Conservation (phyloP, 2,888 invertebrate species). For the Desoria tigrina region DNA sequence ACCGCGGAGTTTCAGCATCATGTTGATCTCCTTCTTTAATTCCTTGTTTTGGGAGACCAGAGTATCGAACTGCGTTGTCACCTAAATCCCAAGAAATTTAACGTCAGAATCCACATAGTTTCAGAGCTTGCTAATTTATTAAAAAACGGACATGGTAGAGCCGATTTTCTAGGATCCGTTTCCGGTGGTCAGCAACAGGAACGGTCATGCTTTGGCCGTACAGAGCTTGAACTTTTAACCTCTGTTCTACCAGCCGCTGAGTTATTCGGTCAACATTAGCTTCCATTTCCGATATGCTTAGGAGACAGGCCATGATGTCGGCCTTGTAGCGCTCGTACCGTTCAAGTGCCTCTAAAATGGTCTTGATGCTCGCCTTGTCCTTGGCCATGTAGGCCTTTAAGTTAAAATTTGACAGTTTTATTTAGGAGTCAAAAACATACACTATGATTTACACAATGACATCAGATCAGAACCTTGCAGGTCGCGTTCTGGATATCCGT, state of each 20-base stretch:
- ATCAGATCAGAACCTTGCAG: no score
- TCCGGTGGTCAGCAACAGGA: constrained; percentile 34
- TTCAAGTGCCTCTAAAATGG: constrained; percentile 42
- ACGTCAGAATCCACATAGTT: background rate
- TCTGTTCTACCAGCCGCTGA: constrained; percentile 39
- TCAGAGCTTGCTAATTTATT: background rate
- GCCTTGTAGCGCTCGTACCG: constrained; percentile 40
- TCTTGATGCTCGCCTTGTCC: constrained; percentile 37
- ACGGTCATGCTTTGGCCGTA: constrained; percentile 44
- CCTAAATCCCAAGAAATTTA: constrained; percentile 19
- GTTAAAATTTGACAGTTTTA: no score
- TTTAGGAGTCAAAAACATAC: no score
- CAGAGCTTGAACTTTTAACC: constrained; percentile 42
- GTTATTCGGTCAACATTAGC: constrained; percentile 46
- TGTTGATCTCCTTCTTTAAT: constrained; percentile 42
- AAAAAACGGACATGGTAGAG: constrained; percentile 37
- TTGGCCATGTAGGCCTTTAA: constrained; percentile 20
- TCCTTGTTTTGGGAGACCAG: constrained; percentile 38
- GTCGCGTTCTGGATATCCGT: constrained; percentile 41
- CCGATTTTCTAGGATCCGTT: constrained; percentile 38
- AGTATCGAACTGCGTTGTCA: constrained; percentile 43
- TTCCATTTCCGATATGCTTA: constrained; percentile 44
- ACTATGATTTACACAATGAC: no score
- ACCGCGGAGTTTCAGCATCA: constrained; percentile 47
- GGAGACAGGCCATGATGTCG: constrained; percentile 30